A percentile compares a stretch with the other conserved stretches of the same genome.
These are phyloP conservation scores for Chaetops frenatus DNA, from an alignment of 2,113 vertebrate species.

Conservation along the genomic window DNA sequence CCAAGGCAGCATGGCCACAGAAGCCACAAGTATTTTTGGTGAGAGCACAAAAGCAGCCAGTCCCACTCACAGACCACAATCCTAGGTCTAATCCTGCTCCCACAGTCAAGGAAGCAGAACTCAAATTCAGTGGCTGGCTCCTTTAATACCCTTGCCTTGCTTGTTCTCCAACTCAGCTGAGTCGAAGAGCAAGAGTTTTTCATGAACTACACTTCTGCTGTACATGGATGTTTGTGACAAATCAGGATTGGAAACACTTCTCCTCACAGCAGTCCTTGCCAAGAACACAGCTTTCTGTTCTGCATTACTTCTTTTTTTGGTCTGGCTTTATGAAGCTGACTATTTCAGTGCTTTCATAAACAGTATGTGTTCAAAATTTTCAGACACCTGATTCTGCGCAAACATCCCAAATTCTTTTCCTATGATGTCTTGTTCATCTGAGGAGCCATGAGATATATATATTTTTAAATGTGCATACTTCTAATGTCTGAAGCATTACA, in stretches of 20 bases:
- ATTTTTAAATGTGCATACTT: slow-evolving; percentile 54
- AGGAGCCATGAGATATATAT: background rate
- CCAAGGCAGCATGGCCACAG: background rate
- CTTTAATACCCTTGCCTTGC: background rate
- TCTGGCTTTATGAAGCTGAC: slow-evolving; percentile 29
- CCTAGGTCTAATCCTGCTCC: background rate
- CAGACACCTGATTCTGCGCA: slow-evolving; percentile 39
- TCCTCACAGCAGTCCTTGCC: slow-evolving; percentile 23
- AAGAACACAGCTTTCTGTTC: slow-evolving; percentile 45
- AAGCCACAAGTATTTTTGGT: background rate
- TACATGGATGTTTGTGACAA: slow-evolving; percentile 20
- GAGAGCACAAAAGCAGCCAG: background rate
- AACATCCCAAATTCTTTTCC: slow-evolving; percentile 61
- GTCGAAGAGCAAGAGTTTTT: background rate
- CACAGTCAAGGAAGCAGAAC: background rate
- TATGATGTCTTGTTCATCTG: slow-evolving; percentile 11
- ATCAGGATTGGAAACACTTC: slow-evolving; percentile 21
- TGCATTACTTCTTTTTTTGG: slow-evolving; percentile 62
- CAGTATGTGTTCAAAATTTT: slow-evolving; percentile 26
- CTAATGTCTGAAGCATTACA: slow-evolving; percentile 13
- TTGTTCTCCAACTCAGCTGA: background rate
- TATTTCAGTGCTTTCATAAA: slow-evolving; percentile 40
- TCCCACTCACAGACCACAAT: background rate
- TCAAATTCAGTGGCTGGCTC: background rate
- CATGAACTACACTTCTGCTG: background rate